These are phyloP conservation scores for Bovichtus variegatus DNA, from an alignment of 2,797 vertebrate genomes.

Conservation along the genomic window DNA sequence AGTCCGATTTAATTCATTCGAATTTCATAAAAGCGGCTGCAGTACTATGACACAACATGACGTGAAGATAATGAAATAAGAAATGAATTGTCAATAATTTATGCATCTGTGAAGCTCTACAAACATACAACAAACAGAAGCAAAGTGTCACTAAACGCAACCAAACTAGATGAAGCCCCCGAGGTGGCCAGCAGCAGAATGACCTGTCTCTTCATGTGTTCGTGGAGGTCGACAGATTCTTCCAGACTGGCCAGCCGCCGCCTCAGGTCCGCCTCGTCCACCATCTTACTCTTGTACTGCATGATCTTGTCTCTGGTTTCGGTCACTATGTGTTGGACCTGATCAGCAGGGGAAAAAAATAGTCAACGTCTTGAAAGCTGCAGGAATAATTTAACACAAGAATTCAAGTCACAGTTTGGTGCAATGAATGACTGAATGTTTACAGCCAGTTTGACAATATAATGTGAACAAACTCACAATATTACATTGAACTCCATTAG, in stretches of 20 bases:
- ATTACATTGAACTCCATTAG: not conserved
- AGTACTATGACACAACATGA: not conserved
- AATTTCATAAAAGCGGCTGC: not conserved
- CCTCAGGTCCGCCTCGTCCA: constrained; percentile 93
- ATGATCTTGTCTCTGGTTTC: constrained; percentile 97
- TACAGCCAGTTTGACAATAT: not conserved
- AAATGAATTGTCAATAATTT: not conserved
- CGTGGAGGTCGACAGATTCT: constrained; percentile 94
- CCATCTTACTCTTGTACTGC: constrained; percentile 94
- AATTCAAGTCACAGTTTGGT: not conserved
- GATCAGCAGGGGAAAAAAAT: not conserved
- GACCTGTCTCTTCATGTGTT: constrained; percentile 93
- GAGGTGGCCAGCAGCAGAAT: constrained; percentile 14
- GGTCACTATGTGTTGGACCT: constrained; percentile 93
- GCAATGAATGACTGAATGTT: not conserved
- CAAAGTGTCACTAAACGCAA: not conserved
- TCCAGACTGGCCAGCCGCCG: constrained; percentile 94
- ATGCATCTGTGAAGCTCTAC: not conserved
- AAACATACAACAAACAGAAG: not conserved
- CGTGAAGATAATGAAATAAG: not conserved
- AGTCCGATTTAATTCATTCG: not conserved
- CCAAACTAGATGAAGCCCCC: not conserved
- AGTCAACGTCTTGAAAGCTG: not conserved
- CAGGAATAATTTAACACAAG: not conserved
- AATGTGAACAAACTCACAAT: not conserved